These are phyloP conservation scores for Portevinia maculata DNA, from an alignment of 2,888 invertebrate species.

Conservation along the genomic window DNA sequence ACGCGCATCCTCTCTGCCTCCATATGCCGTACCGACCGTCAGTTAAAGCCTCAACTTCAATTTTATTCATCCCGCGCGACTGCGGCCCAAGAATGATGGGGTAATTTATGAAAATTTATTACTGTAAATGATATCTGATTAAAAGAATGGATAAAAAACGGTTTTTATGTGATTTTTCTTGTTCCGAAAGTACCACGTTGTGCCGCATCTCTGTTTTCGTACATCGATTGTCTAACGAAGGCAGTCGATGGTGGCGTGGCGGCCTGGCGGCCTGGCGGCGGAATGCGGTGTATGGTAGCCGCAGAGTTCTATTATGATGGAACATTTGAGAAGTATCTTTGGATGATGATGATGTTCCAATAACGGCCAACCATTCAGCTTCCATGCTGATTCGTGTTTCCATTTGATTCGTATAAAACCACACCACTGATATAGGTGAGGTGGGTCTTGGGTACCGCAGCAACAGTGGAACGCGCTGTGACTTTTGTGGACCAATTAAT, in stretches of 20 bases:
- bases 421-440: not conserved
- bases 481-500: constrained; percentile 58
- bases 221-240: constrained; percentile 38
- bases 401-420: constrained; percentile 16
- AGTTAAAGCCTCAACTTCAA: constrained; percentile 52
- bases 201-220: constrained; percentile 18
- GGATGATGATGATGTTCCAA: constrained; percentile 13
- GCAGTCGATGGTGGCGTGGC: not conserved
- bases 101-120: constrained; percentile 73
- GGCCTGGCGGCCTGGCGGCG: not conserved
- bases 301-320: constrained; percentile 12
- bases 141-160: constrained; percentile 64
- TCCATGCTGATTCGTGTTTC: constrained; percentile 20
- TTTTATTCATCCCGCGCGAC: constrained; percentile 57
- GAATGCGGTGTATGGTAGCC: not conserved
- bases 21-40: constrained; percentile 1
- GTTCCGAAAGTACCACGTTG: constrained; percentile 6
- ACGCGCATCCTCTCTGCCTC: not conserved
- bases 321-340: constrained; percentile 11
- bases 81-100: constrained; percentile 63
- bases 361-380: constrained; percentile 7
- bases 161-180: constrained; percentile 47
- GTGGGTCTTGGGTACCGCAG: not conserved
- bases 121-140: constrained; percentile 72
- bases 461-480: too few species aligned